Percentiles rank a stretch among this genome's conserved stretches.
Evolutionary conservation across 2,113 vertebrate genomes (phyloP).

Genomic region (Anser cygnoides): DNA sequence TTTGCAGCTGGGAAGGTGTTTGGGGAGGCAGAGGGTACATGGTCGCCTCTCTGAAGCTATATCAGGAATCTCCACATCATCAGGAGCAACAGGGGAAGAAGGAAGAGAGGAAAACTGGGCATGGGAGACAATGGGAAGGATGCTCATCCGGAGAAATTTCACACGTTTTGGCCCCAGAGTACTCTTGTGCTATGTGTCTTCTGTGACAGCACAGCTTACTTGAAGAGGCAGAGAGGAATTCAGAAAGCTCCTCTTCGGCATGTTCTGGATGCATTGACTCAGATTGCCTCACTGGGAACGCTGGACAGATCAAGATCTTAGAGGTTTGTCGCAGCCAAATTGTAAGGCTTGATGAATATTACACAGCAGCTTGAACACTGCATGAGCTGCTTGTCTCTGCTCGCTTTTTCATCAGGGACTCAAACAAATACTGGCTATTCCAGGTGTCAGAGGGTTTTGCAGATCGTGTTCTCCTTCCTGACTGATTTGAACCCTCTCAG

Average conservation of each 20-base stretch:
- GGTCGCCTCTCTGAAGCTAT: neutral
- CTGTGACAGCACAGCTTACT: neutral
- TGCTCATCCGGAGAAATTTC: neutral
- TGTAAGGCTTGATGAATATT: neutral
- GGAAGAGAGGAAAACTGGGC: neutral
- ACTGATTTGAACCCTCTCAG: neutral
- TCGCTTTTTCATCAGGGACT: neutral
- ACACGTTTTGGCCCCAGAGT: neutral
- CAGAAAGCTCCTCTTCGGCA: neutral
- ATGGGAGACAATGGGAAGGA: neutral
- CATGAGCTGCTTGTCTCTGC: neutral
- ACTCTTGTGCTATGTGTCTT: neutral
- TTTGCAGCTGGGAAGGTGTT: neutral
- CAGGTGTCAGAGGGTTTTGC: neutral
- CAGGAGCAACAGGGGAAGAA: neutral
- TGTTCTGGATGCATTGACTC: neutral
- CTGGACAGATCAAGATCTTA: neutral
- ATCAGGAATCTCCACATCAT: accelerated
- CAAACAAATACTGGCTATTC: neutral
- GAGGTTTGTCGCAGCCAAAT: neutral
- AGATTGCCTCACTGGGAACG: neutral
- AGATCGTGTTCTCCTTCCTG: neutral
- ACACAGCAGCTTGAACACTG: neutral
- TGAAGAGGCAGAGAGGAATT: neutral
- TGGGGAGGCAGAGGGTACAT: neutral